Evolutionary conservation across 2,113 vertebrate species (phyloP), one percentile per base, ranked within the genome.

Genomic region (Bombycilla garrulus): DNA sequence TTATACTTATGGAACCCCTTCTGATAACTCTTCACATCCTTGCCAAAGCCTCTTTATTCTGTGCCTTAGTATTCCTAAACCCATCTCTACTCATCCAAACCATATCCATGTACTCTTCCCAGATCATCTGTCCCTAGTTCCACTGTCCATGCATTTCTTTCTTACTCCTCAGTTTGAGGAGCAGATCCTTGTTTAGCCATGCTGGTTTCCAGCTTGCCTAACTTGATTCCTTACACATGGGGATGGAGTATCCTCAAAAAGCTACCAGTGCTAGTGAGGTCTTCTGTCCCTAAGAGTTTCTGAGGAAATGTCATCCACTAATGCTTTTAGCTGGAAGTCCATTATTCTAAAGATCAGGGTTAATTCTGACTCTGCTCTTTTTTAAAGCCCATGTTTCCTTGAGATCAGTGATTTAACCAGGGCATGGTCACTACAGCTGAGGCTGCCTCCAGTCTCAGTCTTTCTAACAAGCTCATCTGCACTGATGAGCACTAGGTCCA

Each of bases 21-120:
- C 35, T 72, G 35, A 9, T 48, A 57, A 36, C 17, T 35, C 18
- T 42, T 71, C 0, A 0, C 50, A 57, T 57, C 2, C 3, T 72
- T 31, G 4, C 50, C 21, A 64, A 79, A 48, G 5, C 25, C 50
- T 17, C 26, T 64, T 80, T 29, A 22, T 23, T 36, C 36, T 86
- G 31, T 64, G 25, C 8, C 17, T 26, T 50, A 42, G 1, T 9
- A 25, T 56, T 71, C 21, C 12, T 42, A 11, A 50, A 42, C 11
- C 29, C 21, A 3, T 48, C 25, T 40, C 21, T 64, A 31, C 6
- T 5, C 6, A 48, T 71, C 50, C 12, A 15, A 22, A 33, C 22
- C 31, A 56, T 35, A 80, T 35, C 14, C 15, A 2, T 15, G 1
- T 71, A 35, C 14, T 35, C 21, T 88, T 71, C 29, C 15, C n/a